Base-by-base conservation (phyloP, 2,888 invertebrate genomes). In the Lathronympha strigana region DNA sequence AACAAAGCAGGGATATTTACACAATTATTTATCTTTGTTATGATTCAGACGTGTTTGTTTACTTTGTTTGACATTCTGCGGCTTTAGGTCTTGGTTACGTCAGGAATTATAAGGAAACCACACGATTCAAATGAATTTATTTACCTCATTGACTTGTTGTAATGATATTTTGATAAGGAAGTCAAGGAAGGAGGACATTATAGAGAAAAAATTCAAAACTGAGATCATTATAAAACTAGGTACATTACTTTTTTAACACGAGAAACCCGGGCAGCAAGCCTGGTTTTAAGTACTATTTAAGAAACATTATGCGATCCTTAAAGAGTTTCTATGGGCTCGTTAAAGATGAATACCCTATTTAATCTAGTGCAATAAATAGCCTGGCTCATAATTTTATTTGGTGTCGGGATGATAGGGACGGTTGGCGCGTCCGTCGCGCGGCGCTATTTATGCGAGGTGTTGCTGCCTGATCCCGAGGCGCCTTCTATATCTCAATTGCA, bases 401-500 rank as follows among this genome's bases (percentile, higher is more conserved):
- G 82, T 81, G 80, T 79, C 80, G 76, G 77, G 78, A 79, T 82
- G 84, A 83, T 80, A 85, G 82, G 77, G 77, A 79, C 76, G 78
- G 75, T 70, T 74, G 73, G 76, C 75, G 75, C 73, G 79, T 78
- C 80, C 75, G 79, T 81, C 82, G 81, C 77, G 72, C 69, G 66
- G 61, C 74, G 72, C 81, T 86, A 87, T 88, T 87, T 87, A 87
- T 88, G 83, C 76, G 83, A 84, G 82, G 82, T 85, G 84, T 84
- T 81, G 78, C 75, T 70, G 74, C 76, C 77, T 78, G 76, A 82
- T 84, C 82, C 79, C 81, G 79, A 81, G 81, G 82, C 83, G 83
- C 80, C 79, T 81, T 80, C 82, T 83, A 80, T 85, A 87, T 89
- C 88, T 88, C 86, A 84, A 86, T 89, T 83, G 86, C 84, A 84